Percentiles rank a stretch among this genome's conserved stretches.
These are phyloP conservation scores for Epicauta chinensis DNA, from an alignment of 1,140 invertebrate species.

Conservation along the genomic window DNA sequence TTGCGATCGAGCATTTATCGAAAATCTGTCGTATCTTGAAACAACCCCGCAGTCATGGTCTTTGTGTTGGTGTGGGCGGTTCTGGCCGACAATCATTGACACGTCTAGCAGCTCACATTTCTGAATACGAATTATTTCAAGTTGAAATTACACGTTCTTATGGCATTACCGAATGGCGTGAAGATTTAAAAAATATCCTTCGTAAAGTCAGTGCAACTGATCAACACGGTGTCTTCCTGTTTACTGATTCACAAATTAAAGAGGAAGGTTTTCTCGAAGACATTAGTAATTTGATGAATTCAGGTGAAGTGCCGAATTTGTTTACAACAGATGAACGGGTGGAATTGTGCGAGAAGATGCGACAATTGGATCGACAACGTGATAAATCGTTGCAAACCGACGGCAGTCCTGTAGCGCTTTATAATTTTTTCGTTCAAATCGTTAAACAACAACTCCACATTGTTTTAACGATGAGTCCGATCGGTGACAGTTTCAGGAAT, in stretches of 20 bases:
- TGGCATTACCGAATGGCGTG: slow-evolving; percentile 77
- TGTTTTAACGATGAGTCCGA: slow-evolving; percentile 88
- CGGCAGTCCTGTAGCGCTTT: slow-evolving; percentile 83
- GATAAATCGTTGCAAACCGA: slow-evolving; percentile 89
- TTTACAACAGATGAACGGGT: slow-evolving; percentile 83
- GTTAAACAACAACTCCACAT: slow-evolving; percentile 90
- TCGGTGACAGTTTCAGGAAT: slow-evolving; percentile 78
- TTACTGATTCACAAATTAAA: slow-evolving; percentile 63
- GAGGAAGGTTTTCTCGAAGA: slow-evolving; percentile 91
- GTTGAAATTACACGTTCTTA: slow-evolving; percentile 89
- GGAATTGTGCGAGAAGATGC: slow-evolving; percentile 93
- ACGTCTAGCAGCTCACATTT: slow-evolving; percentile 84
- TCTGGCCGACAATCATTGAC: slow-evolving; percentile 88
- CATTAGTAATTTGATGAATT: slow-evolving; percentile 88
- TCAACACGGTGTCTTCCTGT: slow-evolving; percentile 85
- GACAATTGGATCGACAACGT: slow-evolving; percentile 79
- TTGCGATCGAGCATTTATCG: slow-evolving; percentile 91
- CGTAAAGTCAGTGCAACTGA: slow-evolving; percentile 75
- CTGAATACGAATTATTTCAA: slow-evolving; percentile 87
- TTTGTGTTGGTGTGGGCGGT: slow-evolving; percentile 85
- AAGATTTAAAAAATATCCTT: slow-evolving; percentile 80
- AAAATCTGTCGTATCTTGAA: slow-evolving; percentile 87
- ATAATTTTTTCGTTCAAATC: slow-evolving; percentile 87
- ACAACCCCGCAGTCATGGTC: slow-evolving; percentile 79
- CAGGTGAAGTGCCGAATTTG: slow-evolving; percentile 91